Evolutionary conservation across 2,888 invertebrate species (phyloP).

Genomic region (Serripes groenlandicus): DNA sequence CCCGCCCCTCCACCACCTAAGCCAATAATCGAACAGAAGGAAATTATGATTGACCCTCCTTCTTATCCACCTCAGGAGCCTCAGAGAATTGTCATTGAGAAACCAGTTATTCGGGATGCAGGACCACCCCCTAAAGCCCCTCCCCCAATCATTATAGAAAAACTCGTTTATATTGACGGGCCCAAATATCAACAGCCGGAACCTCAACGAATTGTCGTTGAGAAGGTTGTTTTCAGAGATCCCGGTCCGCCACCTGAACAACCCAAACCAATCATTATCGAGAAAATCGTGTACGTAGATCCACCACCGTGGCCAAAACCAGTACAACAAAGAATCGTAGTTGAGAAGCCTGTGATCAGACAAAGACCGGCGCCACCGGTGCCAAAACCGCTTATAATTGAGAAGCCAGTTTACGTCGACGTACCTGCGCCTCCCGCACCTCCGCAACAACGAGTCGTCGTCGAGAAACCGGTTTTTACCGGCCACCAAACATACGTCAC

Average conservation of each 20-base stretch:
- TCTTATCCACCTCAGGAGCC: constrained; percentile 43
- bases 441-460: constrained; percentile 44
- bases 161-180: constrained; percentile 34
- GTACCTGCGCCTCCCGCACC: constrained; percentile 29
- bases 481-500: constrained; percentile 30
- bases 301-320: constrained; percentile 60
- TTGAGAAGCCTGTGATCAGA: constrained; percentile 59
- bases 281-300: constrained; percentile 59
- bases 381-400: constrained; percentile 52
- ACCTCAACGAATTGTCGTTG: constrained; percentile 58
- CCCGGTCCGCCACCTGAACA: constrained; percentile 58
- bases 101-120: constrained; percentile 47
- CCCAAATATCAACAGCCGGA: constrained; percentile 50
- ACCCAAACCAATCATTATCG: constrained; percentile 56
- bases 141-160: constrained; percentile 51
- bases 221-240: constrained; percentile 52
- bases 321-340: constrained; percentile 53
- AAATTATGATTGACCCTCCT: constrained; percentile 51
- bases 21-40: constrained; percentile 51
- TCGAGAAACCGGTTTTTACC: constrained; percentile 56
- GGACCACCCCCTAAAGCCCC: constrained; percentile 54
- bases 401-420: constrained; percentile 59
- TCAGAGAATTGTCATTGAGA: constrained; percentile 55
- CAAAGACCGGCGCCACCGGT: constrained; percentile 39
- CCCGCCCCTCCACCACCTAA: constrained; percentile 48